Evolutionary conservation across 2,797 vertebrate genomes (phyloP).

Genomic region (Muscicapa comitata): DNA sequence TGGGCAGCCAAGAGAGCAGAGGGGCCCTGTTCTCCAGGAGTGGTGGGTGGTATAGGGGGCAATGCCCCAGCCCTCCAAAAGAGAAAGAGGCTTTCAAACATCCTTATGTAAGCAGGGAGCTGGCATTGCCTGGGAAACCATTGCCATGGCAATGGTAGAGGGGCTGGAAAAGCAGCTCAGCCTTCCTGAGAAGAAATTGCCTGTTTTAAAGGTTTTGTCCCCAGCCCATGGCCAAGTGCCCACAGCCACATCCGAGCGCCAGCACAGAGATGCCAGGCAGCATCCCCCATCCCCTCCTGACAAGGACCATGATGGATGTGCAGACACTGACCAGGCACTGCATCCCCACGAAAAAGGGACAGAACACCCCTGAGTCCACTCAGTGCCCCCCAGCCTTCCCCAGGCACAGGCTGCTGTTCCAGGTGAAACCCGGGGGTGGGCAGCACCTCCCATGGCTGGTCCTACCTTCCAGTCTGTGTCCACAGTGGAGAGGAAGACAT

Average conservation of each 20-base stretch:
- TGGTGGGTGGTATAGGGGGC: not conserved
- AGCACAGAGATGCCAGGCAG: not conserved
- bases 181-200: constrained; percentile 49
- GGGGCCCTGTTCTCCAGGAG: not conserved
- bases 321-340: not conserved
- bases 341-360: fast-evolving
- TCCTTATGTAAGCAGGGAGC: constrained; percentile 40
- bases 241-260: not conserved
- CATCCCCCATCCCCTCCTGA: not conserved
- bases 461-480: constrained; percentile 85
- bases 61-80: not conserved
- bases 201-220: constrained; percentile 49
- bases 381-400: not conserved
- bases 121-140: constrained; percentile 57
- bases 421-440: fast-evolving
- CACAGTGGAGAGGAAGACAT: constrained; percentile 73
- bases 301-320: fast-evolving
- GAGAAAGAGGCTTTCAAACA: constrained; percentile 46
- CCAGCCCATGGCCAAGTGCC: not conserved
- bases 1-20: not conserved
- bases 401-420: not conserved
- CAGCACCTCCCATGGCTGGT: not conserved
- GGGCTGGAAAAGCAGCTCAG: constrained; percentile 34
- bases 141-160: constrained; percentile 64
- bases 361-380: not conserved